Evolutionary conservation across 2,888 invertebrate genomes (phyloP).

Genomic region (Rotaria sp.): DNA sequence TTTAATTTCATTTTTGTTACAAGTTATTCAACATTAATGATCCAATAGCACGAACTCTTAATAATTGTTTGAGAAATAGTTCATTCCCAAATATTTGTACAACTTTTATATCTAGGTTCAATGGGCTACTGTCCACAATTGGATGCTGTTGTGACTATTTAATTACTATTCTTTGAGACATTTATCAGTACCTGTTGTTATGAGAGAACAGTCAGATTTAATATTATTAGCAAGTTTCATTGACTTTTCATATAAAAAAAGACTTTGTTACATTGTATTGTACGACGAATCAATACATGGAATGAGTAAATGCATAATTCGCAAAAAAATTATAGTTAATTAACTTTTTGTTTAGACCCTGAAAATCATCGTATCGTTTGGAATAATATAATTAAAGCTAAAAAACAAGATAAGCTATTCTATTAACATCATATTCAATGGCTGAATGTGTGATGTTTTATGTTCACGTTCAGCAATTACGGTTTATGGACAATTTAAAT

Average conservation of each 20-base stretch:
- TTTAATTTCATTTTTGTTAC: not conserved
- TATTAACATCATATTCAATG: conserved; percentile 56
- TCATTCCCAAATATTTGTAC: conserved; percentile 18
- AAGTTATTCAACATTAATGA: not conserved
- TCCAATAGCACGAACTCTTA: not conserved
- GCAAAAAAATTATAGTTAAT: not conserved
- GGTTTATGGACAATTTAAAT: conserved; percentile 56
- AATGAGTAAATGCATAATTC: not conserved
- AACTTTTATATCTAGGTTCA: conserved; percentile 42
- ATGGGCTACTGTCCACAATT: conserved; percentile 58
- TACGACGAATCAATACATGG: conserved; percentile 14
- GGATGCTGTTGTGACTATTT: conserved; percentile 54
- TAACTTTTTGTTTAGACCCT: conserved; percentile 48
- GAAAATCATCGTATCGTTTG: conserved; percentile 54
- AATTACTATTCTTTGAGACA: conserved; percentile 50
- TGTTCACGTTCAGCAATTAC: conserved; percentile 56
- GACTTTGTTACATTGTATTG: not conserved
- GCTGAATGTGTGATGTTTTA: conserved; percentile 56
- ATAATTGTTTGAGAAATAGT: not conserved
- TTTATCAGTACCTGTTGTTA: conserved; percentile 55
- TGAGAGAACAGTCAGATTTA: conserved; percentile 55
- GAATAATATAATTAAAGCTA: conserved; percentile 51
- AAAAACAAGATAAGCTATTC: conserved; percentile 50
- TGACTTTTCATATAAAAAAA: not conserved
- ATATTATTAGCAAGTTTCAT: conserved; percentile 49